Evolutionary conservation across 1,140 invertebrate genomes (phyloP).

Genomic region (Heliconius melpomene): DNA sequence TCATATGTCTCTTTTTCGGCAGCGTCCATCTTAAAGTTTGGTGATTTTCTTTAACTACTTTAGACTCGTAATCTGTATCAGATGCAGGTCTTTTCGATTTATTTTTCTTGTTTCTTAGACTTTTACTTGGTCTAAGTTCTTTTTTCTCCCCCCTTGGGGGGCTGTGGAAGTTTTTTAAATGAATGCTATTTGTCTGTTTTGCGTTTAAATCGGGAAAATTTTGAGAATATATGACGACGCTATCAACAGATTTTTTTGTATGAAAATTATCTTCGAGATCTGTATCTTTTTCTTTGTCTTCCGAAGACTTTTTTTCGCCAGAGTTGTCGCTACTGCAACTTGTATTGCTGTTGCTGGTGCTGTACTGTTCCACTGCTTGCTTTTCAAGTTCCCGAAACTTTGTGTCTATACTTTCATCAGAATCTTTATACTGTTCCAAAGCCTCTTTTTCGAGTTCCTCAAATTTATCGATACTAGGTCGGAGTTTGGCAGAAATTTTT

Average conservation of each 20-base stretch:
- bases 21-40: constrained; percentile 65
- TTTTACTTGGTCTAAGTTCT: constrained; percentile 61
- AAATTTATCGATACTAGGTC: constrained; percentile 68
- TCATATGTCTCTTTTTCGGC: constrained; percentile 70
- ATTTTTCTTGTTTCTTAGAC: constrained; percentile 52
- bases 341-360: constrained; percentile 74
- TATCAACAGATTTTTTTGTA: constrained; percentile 67
- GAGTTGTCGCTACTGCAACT: constrained; percentile 74
- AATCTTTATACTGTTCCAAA: constrained; percentile 77
- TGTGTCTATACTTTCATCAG: constrained; percentile 77
- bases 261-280: constrained; percentile 56
- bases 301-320: constrained; percentile 51
- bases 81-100: constrained; percentile 64
- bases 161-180: constrained; percentile 78
- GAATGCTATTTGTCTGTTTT: constrained; percentile 63
- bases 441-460: constrained; percentile 78
- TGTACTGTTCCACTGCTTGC: constrained; percentile 77
- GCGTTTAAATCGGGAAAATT: constrained; percentile 73
- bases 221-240: constrained; percentile 72
- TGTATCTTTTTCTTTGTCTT: constrained; percentile 49
- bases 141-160: constrained; percentile 79
- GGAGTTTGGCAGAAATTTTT: constrained; percentile 62
- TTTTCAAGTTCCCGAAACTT: constrained; percentile 75
- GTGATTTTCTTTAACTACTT: constrained; percentile 52
- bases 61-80: constrained; percentile 68